Base-by-base conservation (phyloP, 2,113 vertebrate genomes). In the Cavia porcellus region DNA sequence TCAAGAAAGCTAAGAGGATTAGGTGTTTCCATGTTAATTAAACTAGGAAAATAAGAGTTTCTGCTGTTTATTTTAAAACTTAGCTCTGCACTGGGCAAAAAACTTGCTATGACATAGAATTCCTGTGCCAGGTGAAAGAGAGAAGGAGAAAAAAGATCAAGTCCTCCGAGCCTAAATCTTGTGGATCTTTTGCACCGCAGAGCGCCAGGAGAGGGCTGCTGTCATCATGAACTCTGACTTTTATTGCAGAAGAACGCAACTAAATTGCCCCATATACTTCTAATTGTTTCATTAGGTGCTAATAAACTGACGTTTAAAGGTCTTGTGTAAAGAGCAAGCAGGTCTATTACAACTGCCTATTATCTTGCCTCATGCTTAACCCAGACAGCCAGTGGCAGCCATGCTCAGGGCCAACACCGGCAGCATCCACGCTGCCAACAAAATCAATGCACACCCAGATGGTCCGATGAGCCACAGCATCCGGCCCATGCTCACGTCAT, bases 1-100 rank as follows among this genome's bases (percentile, higher is more conserved):
- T 98, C 89, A 98, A 98, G 96, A 97, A 97, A 97, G 64, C 86
- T 98, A 98, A 98, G 98, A 98, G 97, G 99, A 98, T 99, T 98
- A 99, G 57, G 86, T 97, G 87, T 97, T 98, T 97, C 96, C 93
- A 95, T 75, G 92, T 98, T 98, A 98, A 98, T 98, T 98, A 98
- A 98, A 98, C 90, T 95, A 96, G 96, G 94, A 97, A 98, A 97
- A 98, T 93, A 98, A 98, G 97, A 97, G 94, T 97, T 98, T 74
- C 90, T 97, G 91, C 95, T 98, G 96, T 98, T 98, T 92, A 82
- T 97, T 98, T 98, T 50, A 97, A 97, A 95, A 96, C 97, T 98
- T 89, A 52, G 88, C 64, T 98, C 75, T 25, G 59, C 22, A 83
- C 35, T 32, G 79, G 45, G 47, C 4, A 0, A 12, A 28, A 52